A percentile compares a stretch with the other conserved stretches of the same genome.
Conservation (phyloP, 37 sponge, comb jelly and placozoan genomes). For the Mnemiopsis leidyi region DNA sequence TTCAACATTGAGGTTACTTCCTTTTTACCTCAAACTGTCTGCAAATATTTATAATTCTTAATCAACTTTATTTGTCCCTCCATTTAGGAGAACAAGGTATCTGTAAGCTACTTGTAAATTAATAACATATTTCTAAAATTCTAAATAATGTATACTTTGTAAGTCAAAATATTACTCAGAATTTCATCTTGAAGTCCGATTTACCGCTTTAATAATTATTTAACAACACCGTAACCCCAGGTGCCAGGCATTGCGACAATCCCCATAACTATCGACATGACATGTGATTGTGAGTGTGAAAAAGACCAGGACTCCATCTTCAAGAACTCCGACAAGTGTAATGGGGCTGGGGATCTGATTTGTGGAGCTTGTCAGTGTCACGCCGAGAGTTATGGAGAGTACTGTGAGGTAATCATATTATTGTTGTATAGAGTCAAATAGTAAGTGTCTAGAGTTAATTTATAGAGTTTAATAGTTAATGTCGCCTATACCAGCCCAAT, state of each 20-base stretch:
- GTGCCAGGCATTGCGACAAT: constrained; percentile 46
- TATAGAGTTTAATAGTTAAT: no score
- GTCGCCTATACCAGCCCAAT: neutral
- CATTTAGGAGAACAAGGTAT: no score
- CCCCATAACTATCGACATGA: constrained; percentile 5
- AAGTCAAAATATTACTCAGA: no score
- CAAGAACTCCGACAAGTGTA: neutral
- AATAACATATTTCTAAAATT: no score
- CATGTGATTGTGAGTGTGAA: constrained; percentile 41
- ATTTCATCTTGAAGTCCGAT: neutral
- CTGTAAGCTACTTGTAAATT: no score
- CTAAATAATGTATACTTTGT: no score
- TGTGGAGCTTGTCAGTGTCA: constrained; percentile 41
- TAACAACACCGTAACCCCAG: constrained; percentile 2
- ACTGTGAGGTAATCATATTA: constrained; percentile 12
- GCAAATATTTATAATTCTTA: no score
- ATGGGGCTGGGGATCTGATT: constrained; percentile 20
- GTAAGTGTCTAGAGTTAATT: no score
- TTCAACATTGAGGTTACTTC: constrained; percentile 63
- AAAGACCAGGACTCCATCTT: neutral
- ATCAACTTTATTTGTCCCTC: no score
- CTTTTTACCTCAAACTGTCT: no score
- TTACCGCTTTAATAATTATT: no score
- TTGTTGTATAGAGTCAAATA: neutral
- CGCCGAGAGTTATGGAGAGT: neutral